Conservation (phyloP, 2,113 vertebrate species). For the Isurus oxyrinchus region DNA sequence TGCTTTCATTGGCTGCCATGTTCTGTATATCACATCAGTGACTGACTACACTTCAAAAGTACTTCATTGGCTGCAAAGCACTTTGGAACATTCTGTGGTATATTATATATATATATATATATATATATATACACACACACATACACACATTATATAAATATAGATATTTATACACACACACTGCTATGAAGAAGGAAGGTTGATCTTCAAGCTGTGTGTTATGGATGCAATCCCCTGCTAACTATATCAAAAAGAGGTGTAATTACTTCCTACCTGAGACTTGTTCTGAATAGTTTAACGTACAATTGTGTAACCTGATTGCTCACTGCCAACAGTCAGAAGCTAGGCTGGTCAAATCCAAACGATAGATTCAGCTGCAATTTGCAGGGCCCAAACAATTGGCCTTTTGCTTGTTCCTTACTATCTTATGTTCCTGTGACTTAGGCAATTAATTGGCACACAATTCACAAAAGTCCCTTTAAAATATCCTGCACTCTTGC, state of each 20-base stretch:
- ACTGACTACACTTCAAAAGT: neutral
- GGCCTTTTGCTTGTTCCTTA: neutral
- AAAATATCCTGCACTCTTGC: neutral
- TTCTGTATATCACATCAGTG: neutral
- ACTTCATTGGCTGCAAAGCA: neutral
- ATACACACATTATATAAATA: too few species aligned
- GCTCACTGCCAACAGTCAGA: neutral
- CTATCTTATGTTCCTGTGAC: neutral
- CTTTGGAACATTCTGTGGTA: neutral
- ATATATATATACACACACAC: too few species aligned
- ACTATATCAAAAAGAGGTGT: neutral
- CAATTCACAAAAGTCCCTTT: neutral
- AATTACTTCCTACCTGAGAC: neutral
- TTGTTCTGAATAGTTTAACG: neutral
- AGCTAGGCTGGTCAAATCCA: neutral
- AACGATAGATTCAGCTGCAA: neutral
- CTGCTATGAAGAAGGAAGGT: neutral
- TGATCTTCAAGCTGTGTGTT: neutral
- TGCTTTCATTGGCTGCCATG: too few species aligned
- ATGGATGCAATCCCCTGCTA: neutral
- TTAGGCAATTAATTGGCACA: neutral
- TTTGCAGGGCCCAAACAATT: neutral
- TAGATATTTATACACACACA: too few species aligned
- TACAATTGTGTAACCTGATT: neutral
- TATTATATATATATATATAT: neutral